Evolutionary conservation across 2,888 invertebrate species (phyloP).

Genomic region (Lasioglossum pauxillum): DNA sequence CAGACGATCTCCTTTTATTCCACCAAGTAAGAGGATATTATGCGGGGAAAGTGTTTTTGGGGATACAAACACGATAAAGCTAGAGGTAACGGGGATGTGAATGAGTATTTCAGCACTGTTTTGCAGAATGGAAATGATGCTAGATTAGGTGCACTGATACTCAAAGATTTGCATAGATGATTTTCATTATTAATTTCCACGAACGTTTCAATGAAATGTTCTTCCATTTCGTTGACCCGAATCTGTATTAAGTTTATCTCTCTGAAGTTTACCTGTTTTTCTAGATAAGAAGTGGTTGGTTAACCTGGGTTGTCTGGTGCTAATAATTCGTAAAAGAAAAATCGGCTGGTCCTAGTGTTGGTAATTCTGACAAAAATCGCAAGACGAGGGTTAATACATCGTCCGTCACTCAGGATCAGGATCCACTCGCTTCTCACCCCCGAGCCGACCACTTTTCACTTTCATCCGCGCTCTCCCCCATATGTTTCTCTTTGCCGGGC

Average conservation of each 20-base stretch:
- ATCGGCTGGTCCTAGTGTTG: neutral
- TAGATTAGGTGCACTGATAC: neutral
- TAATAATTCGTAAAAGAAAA: neutral
- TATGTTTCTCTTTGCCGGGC: neutral
- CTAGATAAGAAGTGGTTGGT: neutral
- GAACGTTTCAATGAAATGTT: neutral
- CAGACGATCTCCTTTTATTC: neutral
- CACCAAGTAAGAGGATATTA: neutral
- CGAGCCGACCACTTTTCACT: neutral
- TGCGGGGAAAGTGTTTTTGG: neutral
- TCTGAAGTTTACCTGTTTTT: too few relatives aligned
- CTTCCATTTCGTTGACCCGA: neutral
- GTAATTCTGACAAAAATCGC: neutral
- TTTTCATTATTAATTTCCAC: neutral
- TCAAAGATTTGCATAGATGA: neutral
- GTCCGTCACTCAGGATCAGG: neutral
- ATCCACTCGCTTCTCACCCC: neutral
- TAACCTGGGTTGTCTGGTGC: neutral
- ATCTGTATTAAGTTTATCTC: too few relatives aligned
- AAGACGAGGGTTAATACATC: neutral
- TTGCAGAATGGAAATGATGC: neutral
- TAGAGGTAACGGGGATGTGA: neutral
- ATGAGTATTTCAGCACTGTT: neutral
- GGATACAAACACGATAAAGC: neutral
- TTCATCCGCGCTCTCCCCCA: neutral